phyloP scores from a whole-genome alignment of 1,140 invertebrate genomes.

The Diachasmimorpha longicaudata region DNA sequence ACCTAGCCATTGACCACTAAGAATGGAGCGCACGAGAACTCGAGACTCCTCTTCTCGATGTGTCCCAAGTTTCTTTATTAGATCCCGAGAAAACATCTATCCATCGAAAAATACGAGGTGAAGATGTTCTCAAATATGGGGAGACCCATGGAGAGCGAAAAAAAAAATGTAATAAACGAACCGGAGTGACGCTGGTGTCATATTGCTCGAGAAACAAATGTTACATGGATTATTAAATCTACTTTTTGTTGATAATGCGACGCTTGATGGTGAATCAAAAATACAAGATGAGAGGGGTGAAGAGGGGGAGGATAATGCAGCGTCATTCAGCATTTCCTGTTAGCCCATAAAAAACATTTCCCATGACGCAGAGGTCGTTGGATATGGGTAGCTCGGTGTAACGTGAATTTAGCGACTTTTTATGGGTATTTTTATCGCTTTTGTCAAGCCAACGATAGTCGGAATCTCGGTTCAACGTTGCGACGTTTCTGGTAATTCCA shows the following conservation, averaged over 20 bases:
- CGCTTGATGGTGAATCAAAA: neutral
- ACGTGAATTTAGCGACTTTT: constrained; percentile 48
- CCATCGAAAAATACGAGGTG: constrained; percentile 37
- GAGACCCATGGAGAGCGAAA: neutral
- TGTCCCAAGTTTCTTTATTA: constrained; percentile 50
- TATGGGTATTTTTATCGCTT: constrained; percentile 54
- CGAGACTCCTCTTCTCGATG: neutral
- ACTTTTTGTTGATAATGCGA: constrained; percentile 26
- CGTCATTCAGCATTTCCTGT: neutral
- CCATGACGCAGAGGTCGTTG: constrained; percentile 26
- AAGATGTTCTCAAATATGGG: constrained; percentile 1
- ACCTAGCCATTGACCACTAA: neutral
- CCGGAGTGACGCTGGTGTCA: neutral
- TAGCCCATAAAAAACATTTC: constrained; percentile 43
- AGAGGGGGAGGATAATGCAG: neutral
- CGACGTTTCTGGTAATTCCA: neutral
- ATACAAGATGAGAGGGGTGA: too few species aligned
- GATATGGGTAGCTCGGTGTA: constrained; percentile 22
- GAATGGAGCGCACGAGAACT: neutral
- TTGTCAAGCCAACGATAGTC: constrained; percentile 40
- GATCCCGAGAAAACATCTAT: constrained; percentile 41
- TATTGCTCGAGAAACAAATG: neutral
- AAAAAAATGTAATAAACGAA: constrained; percentile 38
- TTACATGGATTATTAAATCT: constrained; percentile 9
- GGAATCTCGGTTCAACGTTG: neutral